A percentile compares a stretch with the other conserved stretches of the same genome.
Evolutionary conservation across 2,888 invertebrate genomes (phyloP).

Genomic region (Trachelus troglodyta): DNA sequence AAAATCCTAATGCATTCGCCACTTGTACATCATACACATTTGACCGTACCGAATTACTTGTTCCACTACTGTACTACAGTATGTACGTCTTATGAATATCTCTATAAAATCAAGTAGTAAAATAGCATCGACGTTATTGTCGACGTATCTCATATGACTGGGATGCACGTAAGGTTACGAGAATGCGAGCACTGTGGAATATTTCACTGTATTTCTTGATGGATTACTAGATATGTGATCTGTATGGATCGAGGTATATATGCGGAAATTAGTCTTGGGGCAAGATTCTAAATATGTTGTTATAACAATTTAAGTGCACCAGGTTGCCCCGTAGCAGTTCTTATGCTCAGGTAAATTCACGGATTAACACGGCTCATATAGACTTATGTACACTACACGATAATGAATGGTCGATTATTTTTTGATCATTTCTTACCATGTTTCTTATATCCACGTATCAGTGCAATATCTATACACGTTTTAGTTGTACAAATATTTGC

Average conservation of each 20-base stretch:
- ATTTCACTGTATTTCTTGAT: not conserved
- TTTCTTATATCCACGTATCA: not conserved
- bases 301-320: not conserved
- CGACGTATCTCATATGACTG: not conserved
- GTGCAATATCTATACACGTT: not conserved
- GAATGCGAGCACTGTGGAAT: not conserved
- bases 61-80: not conserved
- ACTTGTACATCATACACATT: not conserved
- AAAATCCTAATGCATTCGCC: slow-evolving; percentile 30
- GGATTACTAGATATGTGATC: not conserved
- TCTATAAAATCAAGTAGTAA: not conserved
- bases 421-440: not conserved
- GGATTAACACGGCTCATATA: not conserved
- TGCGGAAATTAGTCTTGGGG: not conserved
- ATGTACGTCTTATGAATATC: not conserved
- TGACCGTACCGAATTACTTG: not conserved
- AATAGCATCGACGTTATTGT: not conserved
- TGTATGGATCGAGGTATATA: not conserved
- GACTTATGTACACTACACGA: not conserved
- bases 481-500: not conserved
- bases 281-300: not conserved
- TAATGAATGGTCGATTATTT: not conserved
- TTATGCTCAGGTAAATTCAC: not conserved
- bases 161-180: not conserved
- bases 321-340: not conserved